A percentile compares a stretch with the other conserved stretches of the same genome.
These are phyloP conservation scores for Bujurquina vittata DNA, from an alignment of 2,113 vertebrate species.

Conservation along the genomic window DNA sequence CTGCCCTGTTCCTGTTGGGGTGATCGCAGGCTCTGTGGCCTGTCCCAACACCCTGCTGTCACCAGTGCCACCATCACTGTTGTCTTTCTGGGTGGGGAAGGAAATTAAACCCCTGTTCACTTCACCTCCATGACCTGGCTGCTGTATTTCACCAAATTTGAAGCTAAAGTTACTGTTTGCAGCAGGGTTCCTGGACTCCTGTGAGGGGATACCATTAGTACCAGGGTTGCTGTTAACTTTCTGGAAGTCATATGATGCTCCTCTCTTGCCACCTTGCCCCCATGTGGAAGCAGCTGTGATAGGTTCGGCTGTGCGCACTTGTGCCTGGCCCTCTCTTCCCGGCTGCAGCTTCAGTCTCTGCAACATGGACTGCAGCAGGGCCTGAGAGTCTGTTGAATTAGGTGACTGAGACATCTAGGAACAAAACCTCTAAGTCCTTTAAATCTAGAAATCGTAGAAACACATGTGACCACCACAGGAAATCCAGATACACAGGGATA, in stretches of 20 bases:
- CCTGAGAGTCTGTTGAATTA: slow-evolving; percentile 66
- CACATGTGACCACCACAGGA: background rate
- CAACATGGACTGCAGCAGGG: slow-evolving; percentile 81
- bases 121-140: background rate
- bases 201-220: slow-evolving; percentile 10
- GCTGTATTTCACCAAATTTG: slow-evolving; percentile 6
- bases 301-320: background rate
- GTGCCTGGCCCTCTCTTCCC: slow-evolving; percentile 40
- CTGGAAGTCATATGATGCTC: background rate
- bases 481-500: background rate
- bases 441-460: slow-evolving; percentile 23
- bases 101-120: slow-evolving; percentile 20
- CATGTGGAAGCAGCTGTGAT: background rate
- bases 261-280: background rate
- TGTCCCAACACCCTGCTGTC: slow-evolving; percentile 20
- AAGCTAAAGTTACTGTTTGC: background rate
- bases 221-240: slow-evolving; percentile 10
- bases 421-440: background rate
- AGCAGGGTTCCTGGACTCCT: slow-evolving; percentile 23
- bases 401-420: slow-evolving; percentile 75
- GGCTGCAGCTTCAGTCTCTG: slow-evolving; percentile 77
- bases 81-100: slow-evolving; percentile 37
- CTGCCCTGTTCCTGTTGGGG: slow-evolving; percentile 20
- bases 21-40: background rate
- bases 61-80: slow-evolving; percentile 9